phyloP scores from a whole-genome alignment of 2,888 invertebrate genomes.

The Agapetus fuscipes region DNA sequence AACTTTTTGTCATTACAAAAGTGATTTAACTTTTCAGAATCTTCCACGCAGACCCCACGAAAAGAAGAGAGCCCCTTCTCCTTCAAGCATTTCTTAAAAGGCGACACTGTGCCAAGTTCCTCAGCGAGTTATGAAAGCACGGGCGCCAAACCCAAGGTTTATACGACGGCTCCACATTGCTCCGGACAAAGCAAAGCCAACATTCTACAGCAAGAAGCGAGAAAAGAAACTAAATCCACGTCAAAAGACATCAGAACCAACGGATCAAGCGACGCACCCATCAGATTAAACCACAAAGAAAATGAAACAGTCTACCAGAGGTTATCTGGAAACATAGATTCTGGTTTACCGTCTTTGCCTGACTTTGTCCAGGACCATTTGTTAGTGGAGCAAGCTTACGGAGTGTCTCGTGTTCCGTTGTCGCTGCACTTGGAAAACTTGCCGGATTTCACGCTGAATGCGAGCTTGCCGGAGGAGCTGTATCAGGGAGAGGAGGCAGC shows the following conservation, averaged over 20 bases:
- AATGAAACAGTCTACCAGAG: too few species aligned
- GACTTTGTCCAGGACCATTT: constrained; percentile 88
- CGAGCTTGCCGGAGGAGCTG: constrained; percentile 24
- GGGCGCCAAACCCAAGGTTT: constrained; percentile 72
- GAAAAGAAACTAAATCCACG: too few species aligned
- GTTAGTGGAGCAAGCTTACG: constrained; percentile 68
- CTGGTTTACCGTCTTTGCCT: constrained; percentile 60
- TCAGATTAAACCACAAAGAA: too few species aligned
- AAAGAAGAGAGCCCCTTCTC: constrained; percentile 74
- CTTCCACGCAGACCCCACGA: constrained; percentile 38
- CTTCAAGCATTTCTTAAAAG: constrained; percentile 73
- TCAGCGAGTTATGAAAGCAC: constrained; percentile 55
- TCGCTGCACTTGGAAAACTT: constrained; percentile 55
- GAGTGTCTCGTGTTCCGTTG: constrained; percentile 42
- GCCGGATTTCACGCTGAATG: constrained; percentile 54
- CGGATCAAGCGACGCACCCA: constrained; percentile 4
- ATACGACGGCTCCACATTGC: constrained; percentile 34
- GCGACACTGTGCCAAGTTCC: constrained; percentile 48
- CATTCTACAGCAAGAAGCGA: too few species aligned
- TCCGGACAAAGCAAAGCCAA: too few species aligned
- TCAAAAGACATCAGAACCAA: too few species aligned
- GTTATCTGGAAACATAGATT: too few species aligned
- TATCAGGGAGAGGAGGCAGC: constrained; percentile 26
- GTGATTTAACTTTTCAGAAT: constrained; percentile 32
- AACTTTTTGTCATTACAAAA: too few species aligned